Evolutionary conservation across 2,113 vertebrate species (phyloP).

Genomic region (Fregata magnificens): DNA sequence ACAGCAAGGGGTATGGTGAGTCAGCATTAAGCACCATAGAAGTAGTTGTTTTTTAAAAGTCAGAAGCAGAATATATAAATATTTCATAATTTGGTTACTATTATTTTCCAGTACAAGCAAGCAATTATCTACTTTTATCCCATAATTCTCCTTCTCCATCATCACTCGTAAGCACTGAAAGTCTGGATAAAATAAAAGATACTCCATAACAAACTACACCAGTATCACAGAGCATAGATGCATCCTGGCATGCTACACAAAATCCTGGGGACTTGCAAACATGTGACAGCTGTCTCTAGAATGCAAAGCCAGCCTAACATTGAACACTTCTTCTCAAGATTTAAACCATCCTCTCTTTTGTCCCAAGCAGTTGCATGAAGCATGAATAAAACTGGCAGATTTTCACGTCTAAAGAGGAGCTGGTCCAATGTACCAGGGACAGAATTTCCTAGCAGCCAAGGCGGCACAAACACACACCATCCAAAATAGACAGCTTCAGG

Average conservation of each 20-base stretch:
- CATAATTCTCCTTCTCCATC: background rate
- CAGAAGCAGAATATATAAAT: background rate
- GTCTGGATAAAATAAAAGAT: background rate
- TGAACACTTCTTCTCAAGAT: background rate
- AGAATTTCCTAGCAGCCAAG: background rate
- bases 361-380: background rate
- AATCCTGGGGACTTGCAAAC: background rate
- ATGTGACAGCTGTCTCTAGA: background rate
- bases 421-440: rapidly evolving
- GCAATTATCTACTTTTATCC: background rate
- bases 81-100: background rate
- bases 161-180: background rate
- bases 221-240: background rate
- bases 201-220: background rate
- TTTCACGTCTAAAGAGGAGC: background rate
- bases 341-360: background rate
- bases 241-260: background rate
- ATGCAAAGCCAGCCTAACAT: background rate
- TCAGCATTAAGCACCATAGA: background rate
- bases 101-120: background rate
- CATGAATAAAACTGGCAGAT: background rate
- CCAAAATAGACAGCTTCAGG: background rate
- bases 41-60: background rate
- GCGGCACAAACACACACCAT: background rate
- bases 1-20: background rate